phyloP scores from a whole-genome alignment of 2,113 vertebrate species.

The Neomonachus schauinslandi region DNA sequence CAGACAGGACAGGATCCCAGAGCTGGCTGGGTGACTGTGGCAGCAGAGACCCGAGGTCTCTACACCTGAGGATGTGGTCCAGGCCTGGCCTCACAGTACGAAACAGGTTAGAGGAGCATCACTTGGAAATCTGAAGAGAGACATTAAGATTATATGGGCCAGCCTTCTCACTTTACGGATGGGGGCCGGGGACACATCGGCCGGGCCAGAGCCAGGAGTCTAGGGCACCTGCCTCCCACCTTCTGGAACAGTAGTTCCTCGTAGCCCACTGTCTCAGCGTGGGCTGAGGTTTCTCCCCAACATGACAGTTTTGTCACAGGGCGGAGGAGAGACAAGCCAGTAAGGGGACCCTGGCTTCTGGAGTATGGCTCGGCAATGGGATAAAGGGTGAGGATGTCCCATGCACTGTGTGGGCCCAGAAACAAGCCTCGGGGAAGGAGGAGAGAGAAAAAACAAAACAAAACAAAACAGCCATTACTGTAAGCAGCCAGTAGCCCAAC shows the following conservation, averaged over 20 bases:
- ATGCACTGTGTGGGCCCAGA: neutral
- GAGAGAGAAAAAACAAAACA: neutral
- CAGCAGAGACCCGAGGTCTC: neutral
- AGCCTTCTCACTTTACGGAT: fast-evolving
- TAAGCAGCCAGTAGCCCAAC: neutral
- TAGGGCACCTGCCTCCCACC: no score
- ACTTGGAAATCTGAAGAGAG: neutral
- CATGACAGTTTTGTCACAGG: neutral
- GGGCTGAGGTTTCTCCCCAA: neutral
- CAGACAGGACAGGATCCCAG: neutral
- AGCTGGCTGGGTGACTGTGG: neutral
- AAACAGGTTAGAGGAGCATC: no score
- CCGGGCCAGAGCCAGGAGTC: neutral
- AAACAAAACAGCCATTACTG: fast-evolving
- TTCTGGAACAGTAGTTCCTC: no score
- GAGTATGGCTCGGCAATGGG: fast-evolving
- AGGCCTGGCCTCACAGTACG: no score
- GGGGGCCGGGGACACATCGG: fast-evolving
- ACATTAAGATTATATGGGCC: fast-evolving
- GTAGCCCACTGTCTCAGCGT: fast-evolving
- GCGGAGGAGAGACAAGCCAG: neutral
- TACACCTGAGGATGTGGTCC: neutral
- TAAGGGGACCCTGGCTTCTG: neutral
- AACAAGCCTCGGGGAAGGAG: neutral
- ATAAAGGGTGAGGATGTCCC: neutral